Evolutionary conservation across 2,797 vertebrate species (phyloP).

Genomic region (Coendou prehensilis): DNA sequence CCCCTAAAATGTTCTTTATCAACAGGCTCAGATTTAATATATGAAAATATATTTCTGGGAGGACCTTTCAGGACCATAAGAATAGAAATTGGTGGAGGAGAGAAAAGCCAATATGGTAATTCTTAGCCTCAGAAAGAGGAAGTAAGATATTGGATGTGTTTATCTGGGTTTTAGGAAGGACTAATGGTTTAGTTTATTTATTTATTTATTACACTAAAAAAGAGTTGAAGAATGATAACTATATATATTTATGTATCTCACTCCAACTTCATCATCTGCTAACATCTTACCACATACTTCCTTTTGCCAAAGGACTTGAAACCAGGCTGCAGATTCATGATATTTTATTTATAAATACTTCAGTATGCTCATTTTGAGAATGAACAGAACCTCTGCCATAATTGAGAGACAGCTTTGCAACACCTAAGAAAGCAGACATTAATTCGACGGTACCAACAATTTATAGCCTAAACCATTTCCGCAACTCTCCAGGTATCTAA

Average conservation of each 20-base stretch:
- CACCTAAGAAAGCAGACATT: background rate
- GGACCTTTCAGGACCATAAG: background rate
- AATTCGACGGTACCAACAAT: background rate
- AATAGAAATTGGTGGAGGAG: background rate
- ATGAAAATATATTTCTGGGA: background rate
- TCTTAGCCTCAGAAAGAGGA: background rate
- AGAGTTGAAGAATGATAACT: background rate
- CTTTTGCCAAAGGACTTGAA: background rate
- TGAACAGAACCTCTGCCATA: background rate
- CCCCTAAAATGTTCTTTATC: background rate
- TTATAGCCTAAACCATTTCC: background rate
- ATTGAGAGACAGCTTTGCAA: background rate
- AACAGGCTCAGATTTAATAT: conserved; percentile 3
- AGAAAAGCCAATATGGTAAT: background rate
- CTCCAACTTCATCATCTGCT: background rate
- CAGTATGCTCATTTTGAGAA: background rate
- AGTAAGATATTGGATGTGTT: background rate
- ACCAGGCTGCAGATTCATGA: background rate
- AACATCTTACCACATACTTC: background rate
- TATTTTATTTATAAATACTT: background rate
- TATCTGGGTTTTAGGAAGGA: background rate
- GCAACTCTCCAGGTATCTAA: background rate
- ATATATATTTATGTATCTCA: background rate
- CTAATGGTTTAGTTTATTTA: background rate
- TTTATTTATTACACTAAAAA: background rate